Base-by-base conservation (phyloP, 2,113 vertebrate genomes). In the Thymallus thymallus region DNA sequence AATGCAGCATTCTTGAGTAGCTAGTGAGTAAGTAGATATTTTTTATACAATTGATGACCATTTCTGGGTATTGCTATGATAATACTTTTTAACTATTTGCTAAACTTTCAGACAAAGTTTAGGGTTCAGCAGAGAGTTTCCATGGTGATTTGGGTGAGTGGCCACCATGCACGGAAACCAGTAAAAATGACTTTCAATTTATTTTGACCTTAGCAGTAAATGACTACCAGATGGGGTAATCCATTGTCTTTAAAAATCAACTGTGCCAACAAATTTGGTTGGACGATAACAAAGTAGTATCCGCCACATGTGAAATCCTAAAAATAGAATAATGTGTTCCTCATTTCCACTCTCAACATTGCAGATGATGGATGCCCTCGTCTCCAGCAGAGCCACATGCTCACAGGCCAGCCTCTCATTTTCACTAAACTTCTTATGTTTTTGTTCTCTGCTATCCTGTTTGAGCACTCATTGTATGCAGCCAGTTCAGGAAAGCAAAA, bases 171-270 rank as follows among this genome's bases (percentile, higher is more conserved):
- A 41, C 35, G 90, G 91, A 88, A 91, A 91, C 78, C 41, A 87
- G 88, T 41, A 83, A 88, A 87, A 91, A 89, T 81, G 78, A 86
- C 85, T 91, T 91, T 90, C 85, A 84, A 91, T 90, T 91, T 85
- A 85, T 85, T 83, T 80, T 87, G 86, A 90, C 87, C 85, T 77
- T 78, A 79, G 83, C 86, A 72, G 75, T 82, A 80, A 83, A 84
- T 77, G 70, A 72, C 30, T 86, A 77, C 80, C 82, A 69, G 85
- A 82, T 85, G 82, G 82, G 78, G 79, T 82, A 82, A 88, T 86
- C 80, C 6, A 30, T 77, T 74, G 61, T 77, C 82, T 87, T 41
- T 80, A 69, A 76, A 76, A 80, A 83, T 76, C 41, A 76, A 71
- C 79, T 2, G 0, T 62, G 58, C 68, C 62, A 63, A 58, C 23